phyloP scores from a whole-genome alignment of 2,113 vertebrate genomes.

The Sinocyclocheilus anophthalmus region DNA sequence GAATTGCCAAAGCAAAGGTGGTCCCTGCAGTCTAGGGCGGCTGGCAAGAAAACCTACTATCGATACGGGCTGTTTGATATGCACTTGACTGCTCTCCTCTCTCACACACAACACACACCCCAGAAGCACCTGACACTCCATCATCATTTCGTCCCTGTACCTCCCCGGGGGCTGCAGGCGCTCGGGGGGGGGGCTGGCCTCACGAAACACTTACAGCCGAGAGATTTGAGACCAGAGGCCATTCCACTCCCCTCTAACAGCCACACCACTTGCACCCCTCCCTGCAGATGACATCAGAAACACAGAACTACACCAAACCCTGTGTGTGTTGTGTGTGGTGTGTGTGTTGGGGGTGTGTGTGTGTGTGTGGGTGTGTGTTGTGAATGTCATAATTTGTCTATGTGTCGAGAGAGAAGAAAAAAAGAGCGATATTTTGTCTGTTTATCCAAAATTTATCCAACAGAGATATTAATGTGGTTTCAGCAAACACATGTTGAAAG shows the following conservation, averaged over 20 bases:
- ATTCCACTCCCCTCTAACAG: conserved; percentile 73
- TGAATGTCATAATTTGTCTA: not conserved
- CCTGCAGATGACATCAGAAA: conserved; percentile 49
- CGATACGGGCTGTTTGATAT: conserved; percentile 79
- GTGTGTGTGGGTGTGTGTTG: not conserved
- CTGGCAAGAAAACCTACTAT: no score
- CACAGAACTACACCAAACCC: no score
- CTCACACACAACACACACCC: conserved; percentile 57
- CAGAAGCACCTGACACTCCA: conserved; percentile 81
- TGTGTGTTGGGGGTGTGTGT: conserved; percentile 19
- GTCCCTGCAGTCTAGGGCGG: conserved; percentile 56
- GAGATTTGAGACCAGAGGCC: conserved; percentile 81
- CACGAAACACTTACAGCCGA: conserved; percentile 78
- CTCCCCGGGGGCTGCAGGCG: conserved; percentile 65
- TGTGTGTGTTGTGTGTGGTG: not conserved
- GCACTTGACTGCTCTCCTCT: conserved; percentile 69
- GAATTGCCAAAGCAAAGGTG: conserved; percentile 57
- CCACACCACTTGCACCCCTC: conserved; percentile 57
- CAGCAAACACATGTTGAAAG: conserved; percentile 19
- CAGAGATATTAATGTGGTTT: conserved; percentile 30
- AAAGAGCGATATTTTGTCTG: not conserved
- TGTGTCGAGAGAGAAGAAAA: not conserved
- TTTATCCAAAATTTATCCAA: conserved; percentile 26
- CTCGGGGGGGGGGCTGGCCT: conserved; percentile 65
- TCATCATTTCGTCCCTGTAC: conserved; percentile 76